Conservation (phyloP, 2,113 vertebrate species). For the Pteronura brasiliensis region DNA sequence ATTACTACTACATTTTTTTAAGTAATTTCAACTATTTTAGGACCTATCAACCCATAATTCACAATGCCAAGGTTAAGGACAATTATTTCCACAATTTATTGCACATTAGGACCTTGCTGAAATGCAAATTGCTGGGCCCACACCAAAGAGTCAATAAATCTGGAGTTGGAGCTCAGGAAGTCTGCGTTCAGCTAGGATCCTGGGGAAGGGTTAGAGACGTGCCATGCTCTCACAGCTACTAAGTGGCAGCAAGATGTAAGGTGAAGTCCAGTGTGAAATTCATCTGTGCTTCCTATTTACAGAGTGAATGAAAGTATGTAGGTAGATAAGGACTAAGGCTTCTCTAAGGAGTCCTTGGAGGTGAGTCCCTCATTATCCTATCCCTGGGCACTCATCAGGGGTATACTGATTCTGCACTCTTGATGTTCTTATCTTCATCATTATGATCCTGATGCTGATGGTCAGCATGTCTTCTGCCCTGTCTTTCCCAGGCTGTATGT, state of each 20-base stretch:
- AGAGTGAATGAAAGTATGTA: neutral
- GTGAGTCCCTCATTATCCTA: neutral
- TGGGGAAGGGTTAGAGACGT: neutral
- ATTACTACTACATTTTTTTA: conserved; percentile 16
- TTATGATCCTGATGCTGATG: neutral
- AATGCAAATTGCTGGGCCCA: neutral
- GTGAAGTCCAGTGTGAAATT: neutral
- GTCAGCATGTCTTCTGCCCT: neutral
- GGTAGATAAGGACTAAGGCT: neutral
- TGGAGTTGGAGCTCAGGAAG: neutral
- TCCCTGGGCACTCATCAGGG: neutral
- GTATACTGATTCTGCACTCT: neutral
- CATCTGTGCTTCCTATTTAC: neutral
- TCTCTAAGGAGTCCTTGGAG: neutral
- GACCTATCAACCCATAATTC: neutral
- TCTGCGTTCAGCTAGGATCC: neutral
- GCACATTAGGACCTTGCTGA: neutral
- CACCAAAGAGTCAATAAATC: neutral
- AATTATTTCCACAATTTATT: neutral
- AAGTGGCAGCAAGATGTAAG: neutral
- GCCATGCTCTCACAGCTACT: neutral
- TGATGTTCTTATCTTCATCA: neutral
- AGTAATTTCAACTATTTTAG: neutral
- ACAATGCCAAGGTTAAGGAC: neutral
- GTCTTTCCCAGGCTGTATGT: neutral